Base-by-base conservation (phyloP, 2,113 vertebrate species). In the Arvicanthis niloticus region DNA sequence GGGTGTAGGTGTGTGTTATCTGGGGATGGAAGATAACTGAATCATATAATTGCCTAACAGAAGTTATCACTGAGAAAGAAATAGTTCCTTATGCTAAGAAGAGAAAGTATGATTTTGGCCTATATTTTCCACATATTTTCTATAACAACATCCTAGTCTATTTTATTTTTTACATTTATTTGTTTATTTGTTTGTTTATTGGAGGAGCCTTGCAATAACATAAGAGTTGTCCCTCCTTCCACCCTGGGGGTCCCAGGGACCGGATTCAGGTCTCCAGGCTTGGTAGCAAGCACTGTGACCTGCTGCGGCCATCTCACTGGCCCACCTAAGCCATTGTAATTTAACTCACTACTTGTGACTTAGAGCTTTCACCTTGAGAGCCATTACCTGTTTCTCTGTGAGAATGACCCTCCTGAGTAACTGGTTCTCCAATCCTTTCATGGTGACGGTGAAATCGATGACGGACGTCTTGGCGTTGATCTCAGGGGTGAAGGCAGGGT, bases 371-470 rank as follows among this genome's bases (percentile, higher is more conserved):
- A 58, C 56, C 73, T 80, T 72, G 34, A 94, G 48, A 42, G 21
- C 45, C 10, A 34, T 98, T 98, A 99, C 99, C 98, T 99, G 98
- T 93, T 99, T 99, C 95, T 99, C 99, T 62, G 98, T 98, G 91
- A 99, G 98, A 96, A 99, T 99, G 65, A 99, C 99, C 96, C 99
- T 98, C 89, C 98, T 98, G 78, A 99, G 97, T 97, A 99, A 97
- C 87, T 99, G 99, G 95, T 99, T 99, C 91, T 99, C 99, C 37
- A 99, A 98, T 87, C 99, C 99, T 97, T 99, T 99, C 98, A 99
- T 98, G 22, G 99, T 99, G 70, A 99, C 98, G 53, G 99, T 99
- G 97, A 99, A 99, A 97, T 99, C 99, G 82, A 99, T 99, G 95
- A 99, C 98, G 5, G 99, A 98, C 16, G 98, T 98, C 96, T 99